Evolutionary conservation across 2,797 vertebrate species (phyloP).

Genomic region (Characodon lateralis): DNA sequence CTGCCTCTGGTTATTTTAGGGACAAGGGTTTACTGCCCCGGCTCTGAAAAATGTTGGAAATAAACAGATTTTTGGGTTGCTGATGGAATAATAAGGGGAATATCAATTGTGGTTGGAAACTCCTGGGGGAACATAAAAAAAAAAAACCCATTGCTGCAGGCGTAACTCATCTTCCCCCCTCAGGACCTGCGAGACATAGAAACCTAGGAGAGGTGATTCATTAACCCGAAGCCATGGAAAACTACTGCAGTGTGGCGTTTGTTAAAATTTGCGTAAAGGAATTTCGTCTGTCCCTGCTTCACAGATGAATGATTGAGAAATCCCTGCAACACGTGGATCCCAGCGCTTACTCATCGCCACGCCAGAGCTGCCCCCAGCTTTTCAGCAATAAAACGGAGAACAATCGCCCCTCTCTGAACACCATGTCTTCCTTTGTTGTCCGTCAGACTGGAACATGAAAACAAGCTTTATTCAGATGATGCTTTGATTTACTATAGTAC

Average conservation of each 20-base stretch:
- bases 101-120: neutral
- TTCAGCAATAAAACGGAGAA: slow-evolving; percentile 63
- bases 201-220: slow-evolving; percentile 26
- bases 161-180: slow-evolving; percentile 12
- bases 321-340: slow-evolving; percentile 26
- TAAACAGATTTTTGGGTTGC: slow-evolving; percentile 16
- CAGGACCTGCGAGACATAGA: slow-evolving; percentile 42
- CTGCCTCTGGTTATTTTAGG: slow-evolving; percentile 66
- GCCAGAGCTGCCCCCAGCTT: slow-evolving; percentile 36
- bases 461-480: neutral
- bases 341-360: slow-evolving; percentile 19
- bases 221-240: slow-evolving; percentile 45
- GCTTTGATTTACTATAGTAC: neutral
- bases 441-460: neutral
- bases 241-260: slow-evolving; percentile 49
- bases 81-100: neutral
- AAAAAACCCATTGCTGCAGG: slow-evolving; percentile 12
- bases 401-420: slow-evolving; percentile 44
- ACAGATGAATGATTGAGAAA: slow-evolving; percentile 66
- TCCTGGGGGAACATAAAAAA: neutral
- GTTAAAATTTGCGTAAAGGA: slow-evolving; percentile 68
- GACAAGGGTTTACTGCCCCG: slow-evolving; percentile 50
- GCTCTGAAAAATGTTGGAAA: slow-evolving; percentile 35
- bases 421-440: slow-evolving; percentile 21
- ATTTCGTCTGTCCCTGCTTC: slow-evolving; percentile 52